Base-by-base conservation (phyloP, 2,888 invertebrate genomes). In the Acronicta leporina region DNA sequence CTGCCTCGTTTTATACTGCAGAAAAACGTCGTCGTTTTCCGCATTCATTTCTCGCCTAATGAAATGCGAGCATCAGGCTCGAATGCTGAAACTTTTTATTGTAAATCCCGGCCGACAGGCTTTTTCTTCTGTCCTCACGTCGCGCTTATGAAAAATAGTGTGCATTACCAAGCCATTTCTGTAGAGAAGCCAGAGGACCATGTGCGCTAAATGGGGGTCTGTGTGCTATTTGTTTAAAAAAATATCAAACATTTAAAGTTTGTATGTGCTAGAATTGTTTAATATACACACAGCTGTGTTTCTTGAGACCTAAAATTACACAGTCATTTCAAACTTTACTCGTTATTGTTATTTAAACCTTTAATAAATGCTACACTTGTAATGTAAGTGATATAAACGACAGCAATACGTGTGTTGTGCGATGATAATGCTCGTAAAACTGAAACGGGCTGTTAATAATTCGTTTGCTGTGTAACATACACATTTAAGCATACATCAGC, bases 1-100 rank as follows among this genome's bases (percentile, higher is more conserved):
- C 65, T 65, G 73, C 59, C 74, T 74, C 73, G 77, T 76, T 86
- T 84, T 81, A 77, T 79, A 80, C 71, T 73, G 69, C 79, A 82
- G 75, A 82, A 83, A 87, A 86, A 81, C 75, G 84, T 81, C 84
- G 60, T 84, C 87, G 77, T 88, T 87, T 88, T 86, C 85, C 86
- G 84, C 86, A 86, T 91, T 89, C 88, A 90, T 89, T 87, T 83
- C 85, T 83, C 86, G 86, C 71, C 83, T 89, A 89, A 91, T 90
- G 87, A 91, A 91, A 91, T 89, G 87, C 87, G 87, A 87, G 84
- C 87, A 82, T 83, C 80, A 79, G 79, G 75, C 82, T 84, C 81
- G 79, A 83, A 82, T 81, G 80, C 81, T 83, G 83, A 83, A 83
- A 87, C 85, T 89, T 90, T 90, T 90, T 89, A 86, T 88, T 86